phyloP scores from a whole-genome alignment of 2,113 vertebrate species.

The Anarrhichthys ocellatus region DNA sequence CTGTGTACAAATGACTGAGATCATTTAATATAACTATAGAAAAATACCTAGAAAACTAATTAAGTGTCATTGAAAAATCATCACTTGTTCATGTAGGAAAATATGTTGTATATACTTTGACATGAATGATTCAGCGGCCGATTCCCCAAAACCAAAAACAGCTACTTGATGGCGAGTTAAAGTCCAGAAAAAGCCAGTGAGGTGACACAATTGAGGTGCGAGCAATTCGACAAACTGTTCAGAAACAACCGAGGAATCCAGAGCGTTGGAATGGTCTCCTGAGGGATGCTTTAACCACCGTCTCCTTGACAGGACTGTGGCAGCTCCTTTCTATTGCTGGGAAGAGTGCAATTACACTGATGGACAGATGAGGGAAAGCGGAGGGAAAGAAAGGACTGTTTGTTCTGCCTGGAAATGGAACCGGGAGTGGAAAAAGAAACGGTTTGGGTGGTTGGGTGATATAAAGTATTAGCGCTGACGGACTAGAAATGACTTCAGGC shows the following conservation, averaged over 20 bases:
- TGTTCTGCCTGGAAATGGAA: slow-evolving; percentile 70
- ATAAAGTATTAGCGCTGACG: slow-evolving; percentile 45
- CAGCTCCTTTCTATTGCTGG: slow-evolving; percentile 78
- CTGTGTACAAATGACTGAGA: no score
- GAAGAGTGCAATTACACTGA: slow-evolving; percentile 77
- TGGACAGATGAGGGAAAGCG: slow-evolving; percentile 69
- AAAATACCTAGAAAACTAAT: no score
- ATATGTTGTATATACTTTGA: neutral
- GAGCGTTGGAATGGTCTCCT: slow-evolving; percentile 49
- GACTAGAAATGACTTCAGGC: slow-evolving; percentile 49
- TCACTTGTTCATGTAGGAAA: no score
- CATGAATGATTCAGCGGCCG: slow-evolving; percentile 22
- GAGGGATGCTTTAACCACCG: slow-evolving; percentile 71
- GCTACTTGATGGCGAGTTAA: neutral
- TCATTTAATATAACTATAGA: no score
- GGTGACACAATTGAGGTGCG: slow-evolving; percentile 39
- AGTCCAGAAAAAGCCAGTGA: slow-evolving; percentile 7
- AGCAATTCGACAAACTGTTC: slow-evolving; percentile 34
- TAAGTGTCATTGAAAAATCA: no score
- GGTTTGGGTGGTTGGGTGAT: slow-evolving; percentile 45
- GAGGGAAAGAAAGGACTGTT: slow-evolving; percentile 70
- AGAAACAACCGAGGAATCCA: slow-evolving; percentile 5
- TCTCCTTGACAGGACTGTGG: slow-evolving; percentile 68
- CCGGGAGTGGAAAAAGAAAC: slow-evolving; percentile 40
- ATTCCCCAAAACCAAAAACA: slow-evolving; percentile 2